phyloP scores from a whole-genome alignment of 2,113 vertebrate genomes.

The Thalassarche chlororhynchos region DNA sequence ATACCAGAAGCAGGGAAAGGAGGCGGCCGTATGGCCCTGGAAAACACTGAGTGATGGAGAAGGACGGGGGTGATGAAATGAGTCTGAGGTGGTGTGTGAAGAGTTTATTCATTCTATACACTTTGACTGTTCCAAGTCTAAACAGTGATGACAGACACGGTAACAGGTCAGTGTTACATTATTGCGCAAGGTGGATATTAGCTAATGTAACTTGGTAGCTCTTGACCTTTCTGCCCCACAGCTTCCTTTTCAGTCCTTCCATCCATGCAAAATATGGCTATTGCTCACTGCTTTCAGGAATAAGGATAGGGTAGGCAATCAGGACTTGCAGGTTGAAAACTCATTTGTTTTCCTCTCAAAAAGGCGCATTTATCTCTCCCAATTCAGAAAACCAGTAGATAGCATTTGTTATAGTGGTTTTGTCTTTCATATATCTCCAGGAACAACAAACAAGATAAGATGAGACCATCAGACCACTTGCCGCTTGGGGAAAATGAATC shows the following conservation, averaged over 20 bases:
- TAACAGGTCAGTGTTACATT: neutral
- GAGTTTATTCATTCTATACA: neutral
- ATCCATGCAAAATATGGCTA: fast-evolving
- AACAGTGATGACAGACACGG: neutral
- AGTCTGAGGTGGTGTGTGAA: neutral
- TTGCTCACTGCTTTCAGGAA: neutral
- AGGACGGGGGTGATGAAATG: neutral
- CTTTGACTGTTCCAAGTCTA: neutral
- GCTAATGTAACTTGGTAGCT: neutral
- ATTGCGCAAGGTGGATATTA: neutral
- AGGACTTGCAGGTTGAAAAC: neutral
- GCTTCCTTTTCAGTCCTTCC: neutral
- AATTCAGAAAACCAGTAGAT: neutral
- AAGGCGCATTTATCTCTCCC: neutral
- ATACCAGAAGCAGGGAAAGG: neutral
- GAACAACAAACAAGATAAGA: neutral
- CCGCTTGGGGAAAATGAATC: neutral
- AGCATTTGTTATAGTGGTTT: neutral
- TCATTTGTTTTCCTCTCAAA: neutral
- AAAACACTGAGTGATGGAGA: neutral
- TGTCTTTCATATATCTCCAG: neutral
- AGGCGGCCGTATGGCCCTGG: neutral
- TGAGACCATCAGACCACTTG: neutral
- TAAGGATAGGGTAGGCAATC: neutral
- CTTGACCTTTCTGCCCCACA: neutral